These are phyloP conservation scores for Eumacrocentrus americanus DNA, from an alignment of 2,888 invertebrate genomes.

Conservation along the genomic window DNA sequence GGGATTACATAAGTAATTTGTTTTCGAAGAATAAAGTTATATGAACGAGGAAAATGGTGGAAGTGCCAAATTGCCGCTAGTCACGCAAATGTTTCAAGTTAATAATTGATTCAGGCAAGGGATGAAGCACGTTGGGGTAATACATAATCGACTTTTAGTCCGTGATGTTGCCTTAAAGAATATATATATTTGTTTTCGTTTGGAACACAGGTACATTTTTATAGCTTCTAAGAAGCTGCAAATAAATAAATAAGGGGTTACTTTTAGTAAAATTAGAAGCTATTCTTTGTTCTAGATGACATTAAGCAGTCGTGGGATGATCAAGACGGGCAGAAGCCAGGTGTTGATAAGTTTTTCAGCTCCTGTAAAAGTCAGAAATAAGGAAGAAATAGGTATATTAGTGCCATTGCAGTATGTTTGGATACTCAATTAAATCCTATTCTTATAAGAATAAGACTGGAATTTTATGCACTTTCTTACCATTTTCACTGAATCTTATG, in stretches of 20 bases:
- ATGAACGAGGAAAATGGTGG: neutral
- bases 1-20: no score
- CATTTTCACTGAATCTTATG: slow-evolving; percentile 47
- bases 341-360: neutral
- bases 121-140: neutral
- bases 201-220: neutral
- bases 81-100: neutral
- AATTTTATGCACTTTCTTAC: slow-evolving; percentile 30
- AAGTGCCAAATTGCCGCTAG: neutral
- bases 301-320: neutral
- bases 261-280: no score
- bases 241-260: slow-evolving; percentile 13
- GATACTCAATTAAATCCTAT: neutral
- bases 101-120: neutral
- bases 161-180: no score
- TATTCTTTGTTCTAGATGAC: neutral
- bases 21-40: neutral
- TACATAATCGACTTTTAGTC: neutral
- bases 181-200: neutral
- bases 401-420: neutral
- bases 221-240: slow-evolving; percentile 2
- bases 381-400: neutral
- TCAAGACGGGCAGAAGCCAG: neutral
- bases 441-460: no score
- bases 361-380: slow-evolving; percentile 6